Conservation (phyloP, 2,113 vertebrate genomes). For the Scomber scombrus region DNA sequence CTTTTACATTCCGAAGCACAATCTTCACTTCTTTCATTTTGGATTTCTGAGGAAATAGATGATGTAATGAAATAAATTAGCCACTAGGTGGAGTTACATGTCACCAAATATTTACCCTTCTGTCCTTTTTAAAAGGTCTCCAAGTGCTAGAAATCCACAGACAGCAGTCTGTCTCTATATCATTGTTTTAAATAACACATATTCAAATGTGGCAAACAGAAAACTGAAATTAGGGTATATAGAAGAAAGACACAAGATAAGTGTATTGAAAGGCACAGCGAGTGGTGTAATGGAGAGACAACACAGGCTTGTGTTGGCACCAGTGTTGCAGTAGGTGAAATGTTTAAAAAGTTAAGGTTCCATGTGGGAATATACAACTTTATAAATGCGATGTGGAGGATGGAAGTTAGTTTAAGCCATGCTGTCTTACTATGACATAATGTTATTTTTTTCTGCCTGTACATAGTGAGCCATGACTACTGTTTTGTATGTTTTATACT, state of each 20-base stretch:
- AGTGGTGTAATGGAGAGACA: constrained; percentile 9
- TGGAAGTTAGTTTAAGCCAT: constrained; percentile 12
- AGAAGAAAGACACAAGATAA: constrained; percentile 16
- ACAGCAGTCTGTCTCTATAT: not conserved
- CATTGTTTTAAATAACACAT: not conserved
- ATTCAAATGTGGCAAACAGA: constrained; percentile 6
- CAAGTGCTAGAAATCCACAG: not conserved
- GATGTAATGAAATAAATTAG: constrained; percentile 40
- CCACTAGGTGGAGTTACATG: constrained; percentile 73
- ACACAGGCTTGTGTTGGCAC: not conserved
- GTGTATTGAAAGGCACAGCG: constrained; percentile 9
- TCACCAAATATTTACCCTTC: constrained; percentile 43
- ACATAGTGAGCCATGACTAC: constrained; percentile 64
- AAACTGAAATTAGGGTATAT: not conserved
- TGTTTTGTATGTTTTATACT: constrained; percentile 62
- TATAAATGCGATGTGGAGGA: constrained; percentile 47
- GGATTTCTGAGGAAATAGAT: not conserved
- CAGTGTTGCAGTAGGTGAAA: not conserved
- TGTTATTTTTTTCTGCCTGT: constrained; percentile 41
- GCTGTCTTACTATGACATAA: constrained; percentile 24
- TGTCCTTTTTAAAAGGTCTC: not conserved
- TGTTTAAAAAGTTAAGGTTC: not conserved
- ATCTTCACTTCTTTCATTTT: constrained; percentile 6
- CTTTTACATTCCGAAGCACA: constrained; percentile 4
- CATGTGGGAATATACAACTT: not conserved